phyloP scores from a whole-genome alignment of 1,140 invertebrate genomes.

The Coptotermes formosanus region DNA sequence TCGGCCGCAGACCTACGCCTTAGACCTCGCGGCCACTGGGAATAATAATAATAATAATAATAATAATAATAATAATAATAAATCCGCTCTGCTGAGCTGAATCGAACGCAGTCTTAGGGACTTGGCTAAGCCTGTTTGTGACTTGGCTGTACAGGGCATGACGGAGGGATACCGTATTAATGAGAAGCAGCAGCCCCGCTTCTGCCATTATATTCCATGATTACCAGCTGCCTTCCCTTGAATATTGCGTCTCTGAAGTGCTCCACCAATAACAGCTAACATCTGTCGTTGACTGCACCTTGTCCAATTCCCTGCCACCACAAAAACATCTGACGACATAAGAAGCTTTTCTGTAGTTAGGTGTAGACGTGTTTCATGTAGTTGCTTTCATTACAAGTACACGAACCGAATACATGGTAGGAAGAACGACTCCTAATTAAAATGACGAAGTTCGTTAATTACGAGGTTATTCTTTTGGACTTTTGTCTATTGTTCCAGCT shows the following conservation, averaged over 20 bases:
- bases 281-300: not conserved
- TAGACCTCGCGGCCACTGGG: no score
- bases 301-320: not conserved
- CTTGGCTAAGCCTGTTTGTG: not conserved
- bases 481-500: no score
- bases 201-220: not conserved
- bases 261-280: not conserved
- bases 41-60: not conserved
- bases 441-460: no score
- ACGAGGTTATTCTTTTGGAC: no score
- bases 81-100: not conserved
- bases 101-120: not conserved
- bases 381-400: no score
- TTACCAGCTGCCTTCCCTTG: conserved; percentile 1
- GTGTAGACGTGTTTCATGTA: no score
- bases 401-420: no score
- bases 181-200: not conserved
- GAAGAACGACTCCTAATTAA: no score
- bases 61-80: no score
- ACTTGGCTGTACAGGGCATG: not conserved
- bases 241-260: not conserved
- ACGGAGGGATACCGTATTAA: not conserved
- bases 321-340: no score
- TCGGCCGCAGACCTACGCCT: no score
- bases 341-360: no score